Conservation (phyloP, 1,140 invertebrate species). For the Hylyphantes graminicola region DNA sequence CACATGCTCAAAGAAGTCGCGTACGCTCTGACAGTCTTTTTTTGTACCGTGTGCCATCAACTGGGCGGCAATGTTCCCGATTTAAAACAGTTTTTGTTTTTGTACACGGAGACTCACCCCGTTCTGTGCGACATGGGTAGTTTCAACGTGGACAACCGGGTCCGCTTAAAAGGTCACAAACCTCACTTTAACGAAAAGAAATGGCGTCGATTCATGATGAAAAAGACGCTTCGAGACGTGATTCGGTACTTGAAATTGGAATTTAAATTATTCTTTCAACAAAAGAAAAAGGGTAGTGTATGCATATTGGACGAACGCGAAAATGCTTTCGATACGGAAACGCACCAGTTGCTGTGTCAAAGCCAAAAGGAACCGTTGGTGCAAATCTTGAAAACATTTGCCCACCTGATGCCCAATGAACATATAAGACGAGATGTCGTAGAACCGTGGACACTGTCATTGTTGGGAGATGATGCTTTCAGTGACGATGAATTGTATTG, state of each 20-base stretch:
- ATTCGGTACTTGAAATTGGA: not conserved
- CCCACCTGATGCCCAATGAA: not conserved
- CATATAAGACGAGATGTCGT: not conserved
- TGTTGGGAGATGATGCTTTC: too few relatives aligned
- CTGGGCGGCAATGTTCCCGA: not conserved
- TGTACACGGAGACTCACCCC: not conserved
- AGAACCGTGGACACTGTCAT: not conserved
- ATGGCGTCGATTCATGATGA: slow-evolving; percentile 9
- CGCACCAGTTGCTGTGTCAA: not conserved
- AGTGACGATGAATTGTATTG: too few relatives aligned
- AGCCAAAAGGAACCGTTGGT: not conserved
- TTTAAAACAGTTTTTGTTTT: slow-evolving; percentile 24
- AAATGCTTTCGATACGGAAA: not conserved
- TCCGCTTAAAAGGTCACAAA: not conserved
- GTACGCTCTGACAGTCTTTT: not conserved
- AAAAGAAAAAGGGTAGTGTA: not conserved
- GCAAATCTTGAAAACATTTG: slow-evolving; percentile 1
- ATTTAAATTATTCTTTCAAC: not conserved
- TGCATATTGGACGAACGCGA: slow-evolving; percentile 7
- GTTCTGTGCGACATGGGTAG: not conserved
- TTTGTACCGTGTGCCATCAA: not conserved
- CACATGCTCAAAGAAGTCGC: not conserved
- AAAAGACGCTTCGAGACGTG: not conserved
- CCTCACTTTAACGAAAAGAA: not conserved
- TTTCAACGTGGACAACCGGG: not conserved